These are phyloP conservation scores for Ellobius talpinus DNA, from an alignment of 2,113 vertebrate genomes.

Conservation along the genomic window DNA sequence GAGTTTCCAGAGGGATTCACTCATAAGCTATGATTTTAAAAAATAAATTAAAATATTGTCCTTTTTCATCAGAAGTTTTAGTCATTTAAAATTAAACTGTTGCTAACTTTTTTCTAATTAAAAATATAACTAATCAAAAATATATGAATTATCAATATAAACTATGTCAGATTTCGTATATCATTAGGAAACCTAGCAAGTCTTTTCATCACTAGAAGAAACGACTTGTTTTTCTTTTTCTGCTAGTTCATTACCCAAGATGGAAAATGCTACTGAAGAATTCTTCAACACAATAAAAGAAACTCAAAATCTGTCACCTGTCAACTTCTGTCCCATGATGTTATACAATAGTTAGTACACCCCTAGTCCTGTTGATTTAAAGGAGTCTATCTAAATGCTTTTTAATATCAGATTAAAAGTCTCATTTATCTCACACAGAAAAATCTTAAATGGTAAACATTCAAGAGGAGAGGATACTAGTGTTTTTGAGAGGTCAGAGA, in stretches of 20 bases:
- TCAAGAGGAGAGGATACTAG: neutral
- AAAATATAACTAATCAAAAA: neutral
- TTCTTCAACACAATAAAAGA: neutral
- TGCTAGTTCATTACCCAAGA: neutral
- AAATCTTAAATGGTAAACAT: neutral
- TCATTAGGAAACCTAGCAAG: neutral
- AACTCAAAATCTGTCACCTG: neutral
- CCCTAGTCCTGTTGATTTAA: neutral
- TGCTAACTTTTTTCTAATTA: neutral
- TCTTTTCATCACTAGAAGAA: neutral
- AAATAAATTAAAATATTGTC: neutral
- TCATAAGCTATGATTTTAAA: neutral
- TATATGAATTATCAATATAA: neutral
- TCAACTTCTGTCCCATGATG: neutral
- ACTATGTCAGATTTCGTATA: neutral
- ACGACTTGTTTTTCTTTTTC: conserved; percentile 51
- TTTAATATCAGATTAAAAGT: neutral
- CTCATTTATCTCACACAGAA: conserved; percentile 28
- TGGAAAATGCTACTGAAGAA: conserved; percentile 2
- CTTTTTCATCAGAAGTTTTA: neutral
- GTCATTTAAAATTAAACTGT: neutral
- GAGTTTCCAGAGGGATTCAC: neutral
- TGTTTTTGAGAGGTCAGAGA: neutral
- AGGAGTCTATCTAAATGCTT: neutral
- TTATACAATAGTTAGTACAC: neutral